A percentile compares a stretch with the other conserved stretches of the same genome.
These are phyloP conservation scores for Pygathrix nemaeus DNA, from an alignment of 2,113 vertebrate genomes.

Conservation along the genomic window DNA sequence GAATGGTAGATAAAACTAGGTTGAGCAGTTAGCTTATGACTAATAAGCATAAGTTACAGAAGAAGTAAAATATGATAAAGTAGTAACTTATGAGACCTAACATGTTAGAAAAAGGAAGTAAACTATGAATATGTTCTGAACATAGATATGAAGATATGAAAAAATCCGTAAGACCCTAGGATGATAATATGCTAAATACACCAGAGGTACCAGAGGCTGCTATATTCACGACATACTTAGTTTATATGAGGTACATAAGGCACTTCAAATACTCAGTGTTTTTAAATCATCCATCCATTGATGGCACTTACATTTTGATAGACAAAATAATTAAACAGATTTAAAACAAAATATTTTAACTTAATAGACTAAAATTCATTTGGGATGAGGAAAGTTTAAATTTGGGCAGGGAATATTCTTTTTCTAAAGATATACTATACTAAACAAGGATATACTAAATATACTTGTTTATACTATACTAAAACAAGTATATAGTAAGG, in stretches of 20 bases:
- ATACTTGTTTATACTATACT: too few relatives aligned
- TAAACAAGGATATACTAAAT: too few relatives aligned
- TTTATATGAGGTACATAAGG: background rate
- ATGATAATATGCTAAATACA: background rate
- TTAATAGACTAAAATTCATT: background rate
- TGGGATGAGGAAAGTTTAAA: background rate
- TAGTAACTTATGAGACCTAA: background rate
- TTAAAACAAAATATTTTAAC: background rate
- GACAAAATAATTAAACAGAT: background rate
- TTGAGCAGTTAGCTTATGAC: background rate
- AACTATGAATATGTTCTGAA: background rate
- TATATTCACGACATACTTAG: background rate
- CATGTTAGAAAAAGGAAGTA: background rate
- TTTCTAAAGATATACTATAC: background rate
- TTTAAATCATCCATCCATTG: background rate
- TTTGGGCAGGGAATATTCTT: background rate
- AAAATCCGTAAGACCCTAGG: background rate
- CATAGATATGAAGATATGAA: background rate
- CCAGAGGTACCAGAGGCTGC: background rate
- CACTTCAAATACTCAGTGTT: background rate
- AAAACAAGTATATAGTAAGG: background rate
- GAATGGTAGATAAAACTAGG: background rate
- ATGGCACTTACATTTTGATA: background rate
- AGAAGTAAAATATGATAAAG: background rate
- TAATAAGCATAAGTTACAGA: background rate